Conservation (phyloP, 2,797 vertebrate genomes). For the Sebastes aleutianus region DNA sequence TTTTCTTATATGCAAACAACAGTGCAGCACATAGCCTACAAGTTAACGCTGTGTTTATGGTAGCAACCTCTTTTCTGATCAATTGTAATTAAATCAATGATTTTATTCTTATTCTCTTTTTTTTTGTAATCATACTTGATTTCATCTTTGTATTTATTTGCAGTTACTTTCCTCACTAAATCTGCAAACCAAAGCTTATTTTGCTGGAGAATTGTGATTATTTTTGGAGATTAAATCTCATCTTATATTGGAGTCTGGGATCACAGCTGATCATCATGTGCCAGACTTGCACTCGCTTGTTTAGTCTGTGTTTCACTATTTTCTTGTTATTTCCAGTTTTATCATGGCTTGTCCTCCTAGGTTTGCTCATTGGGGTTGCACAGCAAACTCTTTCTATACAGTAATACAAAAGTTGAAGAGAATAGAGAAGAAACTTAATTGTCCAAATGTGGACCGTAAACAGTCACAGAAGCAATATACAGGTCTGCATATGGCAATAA, state of each 20-base stretch:
- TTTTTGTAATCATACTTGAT: background rate
- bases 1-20: background rate
- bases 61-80: background rate
- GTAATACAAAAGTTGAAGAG: background rate
- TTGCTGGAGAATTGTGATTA: slow-evolving; percentile 16
- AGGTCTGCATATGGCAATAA: background rate
- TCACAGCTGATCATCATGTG: slow-evolving; percentile 25
- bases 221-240: slow-evolving; percentile 28
- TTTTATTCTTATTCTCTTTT: background rate
- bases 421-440: background rate
- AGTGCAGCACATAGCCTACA: background rate
- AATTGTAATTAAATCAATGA: background rate
- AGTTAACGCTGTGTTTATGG: background rate
- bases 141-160: background rate
- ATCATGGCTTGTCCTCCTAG: background rate
- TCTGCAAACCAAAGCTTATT: background rate
- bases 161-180: background rate
- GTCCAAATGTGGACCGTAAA: background rate
- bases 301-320: slow-evolving; percentile 15
- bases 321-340: background rate
- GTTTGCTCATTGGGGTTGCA: background rate
- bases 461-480: background rate
- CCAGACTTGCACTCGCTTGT: slow-evolving; percentile 13
- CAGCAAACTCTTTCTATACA: background rate
- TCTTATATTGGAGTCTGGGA: slow-evolving; percentile 15